phyloP scores from a whole-genome alignment of 1,140 invertebrate species.

The Leptoteleia sp. region DNA sequence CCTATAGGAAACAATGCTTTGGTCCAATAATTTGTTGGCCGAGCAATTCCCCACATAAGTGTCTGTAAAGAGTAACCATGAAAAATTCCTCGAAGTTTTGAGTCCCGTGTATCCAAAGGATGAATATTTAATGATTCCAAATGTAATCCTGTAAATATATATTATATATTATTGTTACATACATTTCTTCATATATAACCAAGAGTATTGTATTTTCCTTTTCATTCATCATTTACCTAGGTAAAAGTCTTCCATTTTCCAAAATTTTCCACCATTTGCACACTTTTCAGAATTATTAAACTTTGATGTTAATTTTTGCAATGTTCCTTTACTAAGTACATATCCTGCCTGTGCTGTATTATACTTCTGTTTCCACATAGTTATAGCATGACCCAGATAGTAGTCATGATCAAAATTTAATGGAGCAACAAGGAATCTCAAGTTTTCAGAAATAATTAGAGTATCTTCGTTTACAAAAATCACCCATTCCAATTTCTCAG shows the following conservation, averaged over 20 bases:
- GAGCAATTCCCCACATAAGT: slow-evolving; percentile 78
- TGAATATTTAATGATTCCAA: slow-evolving; percentile 76
- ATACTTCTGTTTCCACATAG: slow-evolving; percentile 80
- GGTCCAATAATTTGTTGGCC: slow-evolving; percentile 79
- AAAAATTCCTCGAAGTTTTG: slow-evolving; percentile 77
- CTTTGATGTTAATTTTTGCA: slow-evolving; percentile 72
- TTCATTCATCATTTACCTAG: slow-evolving; percentile 74
- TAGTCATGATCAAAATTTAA: slow-evolving; percentile 74
- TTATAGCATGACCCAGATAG: slow-evolving; percentile 81
- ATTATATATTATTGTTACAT: not conserved
- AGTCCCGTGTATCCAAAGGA: slow-evolving; percentile 81
- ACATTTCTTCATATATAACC: not conserved
- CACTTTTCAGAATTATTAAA: slow-evolving; percentile 79
- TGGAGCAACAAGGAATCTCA: slow-evolving; percentile 77
- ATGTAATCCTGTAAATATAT: slow-evolving; percentile 77
- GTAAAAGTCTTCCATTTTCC: slow-evolving; percentile 83
- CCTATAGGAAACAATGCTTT: slow-evolving; percentile 77
- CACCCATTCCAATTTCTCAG: slow-evolving; percentile 74
- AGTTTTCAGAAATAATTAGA: slow-evolving; percentile 81
- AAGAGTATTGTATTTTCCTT: not conserved
- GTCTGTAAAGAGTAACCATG: slow-evolving; percentile 81
- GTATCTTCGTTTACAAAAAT: slow-evolving; percentile 81
- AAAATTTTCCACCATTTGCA: slow-evolving; percentile 78
- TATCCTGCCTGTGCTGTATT: slow-evolving; percentile 82
- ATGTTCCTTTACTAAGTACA: slow-evolving; percentile 78